These are phyloP conservation scores for Mycteria americana DNA, from an alignment of 2,797 vertebrate genomes.

Conservation along the genomic window DNA sequence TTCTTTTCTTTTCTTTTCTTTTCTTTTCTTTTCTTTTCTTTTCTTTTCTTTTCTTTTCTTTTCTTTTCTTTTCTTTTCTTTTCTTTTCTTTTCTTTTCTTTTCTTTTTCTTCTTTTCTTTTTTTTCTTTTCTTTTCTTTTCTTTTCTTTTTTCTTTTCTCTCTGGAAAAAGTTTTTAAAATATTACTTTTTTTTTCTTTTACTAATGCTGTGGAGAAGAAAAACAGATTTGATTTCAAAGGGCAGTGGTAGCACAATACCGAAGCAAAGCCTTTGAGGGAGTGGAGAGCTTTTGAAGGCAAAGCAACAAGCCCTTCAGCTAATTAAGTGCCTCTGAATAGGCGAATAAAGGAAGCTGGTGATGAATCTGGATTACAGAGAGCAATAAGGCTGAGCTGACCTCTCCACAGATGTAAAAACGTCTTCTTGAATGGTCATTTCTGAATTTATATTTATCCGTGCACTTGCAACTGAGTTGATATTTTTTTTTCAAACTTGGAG, in stretches of 20 bases:
- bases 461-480: background rate
- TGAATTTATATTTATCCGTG: constrained; percentile 13
- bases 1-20: background rate
- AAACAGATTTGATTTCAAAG: constrained; percentile 69
- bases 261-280: constrained; percentile 50
- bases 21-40: fast-evolving
- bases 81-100: background rate
- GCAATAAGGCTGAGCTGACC: constrained; percentile 23
- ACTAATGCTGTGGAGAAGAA: background rate
- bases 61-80: background rate
- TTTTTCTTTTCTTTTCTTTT: background rate
- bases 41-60: background rate
- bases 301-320: constrained; percentile 69
- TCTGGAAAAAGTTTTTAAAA: background rate
- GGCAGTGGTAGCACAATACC: constrained; percentile 48
- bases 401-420: constrained; percentile 37
- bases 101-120: background rate
- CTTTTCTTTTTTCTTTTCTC: background rate
- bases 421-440: constrained; percentile 41
- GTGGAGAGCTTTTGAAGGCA: constrained; percentile 71
- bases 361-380: constrained; percentile 68
- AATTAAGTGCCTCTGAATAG: constrained; percentile 74
- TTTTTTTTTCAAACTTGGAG: background rate
- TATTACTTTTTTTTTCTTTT: background rate
- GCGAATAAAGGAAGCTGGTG: constrained; percentile 68